Evolutionary conservation across 2,113 vertebrate genomes (phyloP), one percentile per base, ranked within the genome.

Genomic region (Oncorhynchus gorbuscha): DNA sequence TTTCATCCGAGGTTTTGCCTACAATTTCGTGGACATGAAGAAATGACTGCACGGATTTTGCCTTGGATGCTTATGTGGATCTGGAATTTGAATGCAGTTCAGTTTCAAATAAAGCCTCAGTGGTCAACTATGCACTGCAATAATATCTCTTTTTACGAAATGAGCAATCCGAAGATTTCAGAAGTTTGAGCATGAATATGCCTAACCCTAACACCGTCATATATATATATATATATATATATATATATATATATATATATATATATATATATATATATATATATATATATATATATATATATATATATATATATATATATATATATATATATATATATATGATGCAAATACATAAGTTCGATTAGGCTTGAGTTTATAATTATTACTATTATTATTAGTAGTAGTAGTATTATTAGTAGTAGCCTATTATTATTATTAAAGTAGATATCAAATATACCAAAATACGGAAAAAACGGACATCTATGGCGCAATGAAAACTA

Each of bases 31-130:
- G 8, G 59, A 62, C 59, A 62, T 62, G 59, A 62, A 62, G 59
- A 62, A 16, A 62, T 62, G n/a, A 11, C 59, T 22, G 59, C n/a
- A 62, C 8, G 59, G n/a, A 22, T 62, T 8, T 62, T 24, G n/a
- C 59, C 59, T 45, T 45, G 39, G 39, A 12, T 9, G 39, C 9
- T 11, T 45, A 39, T 49, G 0, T 68, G 71, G 64, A 61, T 73
- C 48, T 73, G 64, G 69, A 71, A 68, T 49, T 55, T 3, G 66
- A 68, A 30, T 76, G 73, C 78, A 69, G 67, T 26, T 18, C 7
- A 69, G 58, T 79, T 72, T 79, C 22, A 82, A 84, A 85, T 87
- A 81, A 85, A 84, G 76, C 71, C 66, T 62, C 28, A 75, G 39
- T 74, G 73, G 80, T 69, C 28, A 35, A 69, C 32, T 39, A 39